Conservation (phyloP, 2,888 invertebrate species). For the Cloeon dipterum region DNA sequence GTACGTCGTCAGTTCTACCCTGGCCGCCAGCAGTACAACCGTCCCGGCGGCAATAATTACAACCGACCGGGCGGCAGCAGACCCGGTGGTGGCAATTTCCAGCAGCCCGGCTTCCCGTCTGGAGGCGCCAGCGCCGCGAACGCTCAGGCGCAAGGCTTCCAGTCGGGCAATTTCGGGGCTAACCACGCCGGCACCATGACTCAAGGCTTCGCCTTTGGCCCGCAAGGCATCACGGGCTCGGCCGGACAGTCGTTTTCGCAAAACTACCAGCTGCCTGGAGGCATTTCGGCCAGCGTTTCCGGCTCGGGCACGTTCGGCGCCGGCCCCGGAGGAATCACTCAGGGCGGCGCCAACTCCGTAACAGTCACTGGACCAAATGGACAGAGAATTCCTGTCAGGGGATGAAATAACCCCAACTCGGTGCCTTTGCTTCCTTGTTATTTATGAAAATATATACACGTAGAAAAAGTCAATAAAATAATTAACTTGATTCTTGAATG, state of each 20-base stretch:
- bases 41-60: neutral
- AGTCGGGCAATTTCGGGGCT: neutral
- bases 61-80: neutral
- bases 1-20: no score
- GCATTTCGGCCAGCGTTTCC: neutral
- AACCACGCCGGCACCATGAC: constrained; percentile 1
- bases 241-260: neutral
- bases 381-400: neutral
- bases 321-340: neutral
- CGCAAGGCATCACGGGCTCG: neutral
- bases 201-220: neutral
- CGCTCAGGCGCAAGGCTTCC: neutral
- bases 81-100: neutral
- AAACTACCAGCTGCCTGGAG: neutral
- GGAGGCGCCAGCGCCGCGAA: neutral
- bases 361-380: neutral
- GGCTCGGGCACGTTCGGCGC: neutral
- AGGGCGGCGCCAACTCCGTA: neutral
- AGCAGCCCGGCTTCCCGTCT: neutral
- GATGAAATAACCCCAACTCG: no score
- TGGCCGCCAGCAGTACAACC: neutral
- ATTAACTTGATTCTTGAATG: no score
- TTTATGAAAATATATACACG: no score
- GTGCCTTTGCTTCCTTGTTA: no score
- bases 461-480: no score